phyloP scores from a whole-genome alignment of 2,797 vertebrate genomes.

The Paedocypris micromegethes region DNA sequence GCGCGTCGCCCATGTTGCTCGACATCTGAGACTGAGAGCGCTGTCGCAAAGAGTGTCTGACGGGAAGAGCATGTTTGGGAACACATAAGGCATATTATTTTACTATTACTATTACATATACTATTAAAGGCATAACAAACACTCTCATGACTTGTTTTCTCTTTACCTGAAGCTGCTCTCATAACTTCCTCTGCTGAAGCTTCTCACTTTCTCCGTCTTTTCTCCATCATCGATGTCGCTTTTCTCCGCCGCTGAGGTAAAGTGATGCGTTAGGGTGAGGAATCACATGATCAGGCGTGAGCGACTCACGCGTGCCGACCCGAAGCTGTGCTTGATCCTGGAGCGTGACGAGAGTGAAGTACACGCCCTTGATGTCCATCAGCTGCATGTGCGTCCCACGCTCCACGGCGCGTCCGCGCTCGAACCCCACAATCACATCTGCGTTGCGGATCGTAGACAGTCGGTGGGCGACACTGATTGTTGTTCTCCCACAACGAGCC shows the following conservation, averaged over 20 bases:
- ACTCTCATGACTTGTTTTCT: too few relatives aligned
- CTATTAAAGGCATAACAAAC: too few relatives aligned
- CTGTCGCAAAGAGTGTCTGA: slow-evolving; percentile 59
- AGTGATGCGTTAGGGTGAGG: neutral
- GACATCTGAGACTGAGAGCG: slow-evolving; percentile 61
- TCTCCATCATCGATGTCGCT: slow-evolving; percentile 42
- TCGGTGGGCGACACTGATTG: slow-evolving; percentile 75
- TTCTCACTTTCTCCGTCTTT: slow-evolving; percentile 40
- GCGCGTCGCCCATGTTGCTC: slow-evolving; percentile 44
- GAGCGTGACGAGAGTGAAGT: slow-evolving; percentile 75
- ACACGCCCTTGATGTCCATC: slow-evolving; percentile 68
- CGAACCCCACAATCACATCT: slow-evolving; percentile 74
- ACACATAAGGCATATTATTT: neutral
- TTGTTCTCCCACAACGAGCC: slow-evolving; percentile 69
- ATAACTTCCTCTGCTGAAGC: slow-evolving; percentile 55
- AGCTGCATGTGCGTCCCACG: slow-evolving; percentile 69
- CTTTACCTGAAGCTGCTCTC: slow-evolving; percentile 56
- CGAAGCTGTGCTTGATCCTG: slow-evolving; percentile 62
- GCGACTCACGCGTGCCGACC: slow-evolving; percentile 14
- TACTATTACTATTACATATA: neutral
- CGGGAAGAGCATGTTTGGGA: neutral
- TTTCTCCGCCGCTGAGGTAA: slow-evolving; percentile 44
- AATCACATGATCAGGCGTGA: neutral
- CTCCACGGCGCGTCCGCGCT: slow-evolving; percentile 71
- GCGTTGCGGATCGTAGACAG: slow-evolving; percentile 74